Evolutionary conservation across 2,888 invertebrate species (phyloP).

Genomic region (Onchidella celtica): DNA sequence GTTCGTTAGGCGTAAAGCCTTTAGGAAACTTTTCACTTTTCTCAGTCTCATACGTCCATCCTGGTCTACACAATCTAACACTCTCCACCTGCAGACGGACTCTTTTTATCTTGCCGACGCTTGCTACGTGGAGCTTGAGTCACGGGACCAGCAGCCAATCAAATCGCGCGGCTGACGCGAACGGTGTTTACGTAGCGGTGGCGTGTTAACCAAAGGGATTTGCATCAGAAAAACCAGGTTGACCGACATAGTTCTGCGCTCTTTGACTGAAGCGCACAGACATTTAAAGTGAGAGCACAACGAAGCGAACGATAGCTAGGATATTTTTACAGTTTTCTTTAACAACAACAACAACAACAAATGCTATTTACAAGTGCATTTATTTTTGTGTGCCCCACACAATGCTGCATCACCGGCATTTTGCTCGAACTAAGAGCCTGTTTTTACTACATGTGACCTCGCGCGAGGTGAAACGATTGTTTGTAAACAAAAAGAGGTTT

Average conservation of each 20-base stretch:
- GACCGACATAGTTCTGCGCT: constrained; percentile 6
- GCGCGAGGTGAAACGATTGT: no score
- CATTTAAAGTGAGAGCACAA: no score
- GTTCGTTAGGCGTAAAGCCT: constrained; percentile 36
- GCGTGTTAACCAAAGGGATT: constrained; percentile 37
- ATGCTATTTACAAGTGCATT: background rate
- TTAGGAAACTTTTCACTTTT: constrained; percentile 16
- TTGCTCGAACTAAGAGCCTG: no score
- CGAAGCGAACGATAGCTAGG: no score
- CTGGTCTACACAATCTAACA: constrained; percentile 42
- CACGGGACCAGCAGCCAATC: constrained; percentile 57
- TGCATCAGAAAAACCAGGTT: constrained; percentile 40
- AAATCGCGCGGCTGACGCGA: background rate
- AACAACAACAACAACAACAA: background rate
- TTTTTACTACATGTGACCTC: no score
- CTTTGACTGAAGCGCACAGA: no score
- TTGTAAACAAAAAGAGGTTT: no score
- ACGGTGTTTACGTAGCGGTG: constrained; percentile 47
- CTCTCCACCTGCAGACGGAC: constrained; percentile 31
- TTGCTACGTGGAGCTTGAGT: constrained; percentile 58
- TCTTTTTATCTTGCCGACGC: constrained; percentile 43
- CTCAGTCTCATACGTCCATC: constrained; percentile 29
- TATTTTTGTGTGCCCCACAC: background rate
- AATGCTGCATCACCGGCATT: no score
- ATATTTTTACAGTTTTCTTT: no score